Conservation (phyloP, 2,888 invertebrate species). For the Pilophorus perplexus region DNA sequence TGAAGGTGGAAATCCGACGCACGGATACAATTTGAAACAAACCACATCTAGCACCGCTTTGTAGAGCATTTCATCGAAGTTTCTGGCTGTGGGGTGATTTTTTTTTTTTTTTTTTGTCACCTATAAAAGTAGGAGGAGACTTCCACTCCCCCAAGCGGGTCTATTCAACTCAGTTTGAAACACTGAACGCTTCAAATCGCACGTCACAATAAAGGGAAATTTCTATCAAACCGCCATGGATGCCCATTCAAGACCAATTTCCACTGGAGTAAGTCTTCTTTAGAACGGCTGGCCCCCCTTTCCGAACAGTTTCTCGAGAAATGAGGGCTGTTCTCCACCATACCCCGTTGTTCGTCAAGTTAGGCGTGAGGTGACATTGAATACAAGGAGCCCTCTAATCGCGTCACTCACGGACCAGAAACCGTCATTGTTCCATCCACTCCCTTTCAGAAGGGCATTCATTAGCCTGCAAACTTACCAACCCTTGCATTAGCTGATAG, state of each 20-base stretch:
- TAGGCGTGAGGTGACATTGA: slow-evolving; percentile 37
- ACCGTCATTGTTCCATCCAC: slow-evolving; percentile 25
- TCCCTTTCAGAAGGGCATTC: slow-evolving; percentile 39
- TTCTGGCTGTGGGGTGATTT: no score
- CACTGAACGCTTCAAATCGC: slow-evolving; percentile 16
- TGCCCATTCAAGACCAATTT: slow-evolving; percentile 29
- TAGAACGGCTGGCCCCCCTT: slow-evolving; percentile 13
- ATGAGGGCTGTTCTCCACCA: slow-evolving; percentile 23
- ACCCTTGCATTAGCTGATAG: slow-evolving; percentile 40
- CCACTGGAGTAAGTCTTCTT: slow-evolving; percentile 38
- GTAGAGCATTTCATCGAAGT: no score
- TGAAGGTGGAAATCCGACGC: no score
- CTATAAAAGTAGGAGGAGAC: no score
- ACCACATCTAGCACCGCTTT: no score
- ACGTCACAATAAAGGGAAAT: slow-evolving; percentile 19
- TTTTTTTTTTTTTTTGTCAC: no score
- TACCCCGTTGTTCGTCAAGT: slow-evolving; percentile 37
- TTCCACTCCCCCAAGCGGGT: no score
- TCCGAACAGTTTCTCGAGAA: no score
- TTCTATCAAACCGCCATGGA: slow-evolving; percentile 16
- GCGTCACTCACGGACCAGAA: slow-evolving; percentile 42
- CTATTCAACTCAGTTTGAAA: slow-evolving; percentile 34
- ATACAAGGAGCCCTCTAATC: slow-evolving; percentile 37
- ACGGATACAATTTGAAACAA: no score
- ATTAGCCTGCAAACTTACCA: slow-evolving; percentile 40